phyloP scores from a whole-genome alignment of 2,797 vertebrate genomes.

The Rhodeus uyekii region DNA sequence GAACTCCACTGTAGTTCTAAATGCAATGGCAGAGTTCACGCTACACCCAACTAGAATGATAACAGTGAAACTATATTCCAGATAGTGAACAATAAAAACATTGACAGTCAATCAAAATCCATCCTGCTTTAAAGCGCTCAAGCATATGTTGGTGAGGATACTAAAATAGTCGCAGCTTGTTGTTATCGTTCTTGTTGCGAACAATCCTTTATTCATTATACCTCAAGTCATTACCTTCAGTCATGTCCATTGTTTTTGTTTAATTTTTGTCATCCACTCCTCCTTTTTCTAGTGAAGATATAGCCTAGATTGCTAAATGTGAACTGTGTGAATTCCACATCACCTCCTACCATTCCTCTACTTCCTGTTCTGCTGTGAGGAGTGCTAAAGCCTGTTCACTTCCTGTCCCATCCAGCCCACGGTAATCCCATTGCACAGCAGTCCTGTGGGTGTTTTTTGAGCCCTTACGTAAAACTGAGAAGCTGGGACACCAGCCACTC shows the following conservation, averaged over 20 bases:
- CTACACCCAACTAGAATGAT: background rate
- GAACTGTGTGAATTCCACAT: conserved; percentile 7
- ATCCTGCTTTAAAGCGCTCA: background rate
- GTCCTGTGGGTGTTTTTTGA: conserved; percentile 22
- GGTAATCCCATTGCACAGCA: conserved; percentile 33
- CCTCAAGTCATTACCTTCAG: background rate
- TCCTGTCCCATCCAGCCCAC: conserved; percentile 40
- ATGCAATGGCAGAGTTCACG: background rate
- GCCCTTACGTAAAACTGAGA: conserved; percentile 41
- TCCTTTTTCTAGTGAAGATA: background rate
- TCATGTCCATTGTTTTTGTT: background rate
- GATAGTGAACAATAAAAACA: background rate
- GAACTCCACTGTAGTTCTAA: too few species aligned
- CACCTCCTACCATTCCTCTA: conserved; percentile 15
- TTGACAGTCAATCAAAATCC: background rate
- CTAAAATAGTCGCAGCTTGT: background rate
- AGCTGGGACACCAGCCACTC: conserved; percentile 24
- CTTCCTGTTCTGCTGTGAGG: conserved; percentile 29
- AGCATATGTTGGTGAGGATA: background rate
- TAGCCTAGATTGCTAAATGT: background rate
- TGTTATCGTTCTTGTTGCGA: background rate
- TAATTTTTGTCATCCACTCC: background rate
- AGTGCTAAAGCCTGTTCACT: conserved; percentile 45
- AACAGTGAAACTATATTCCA: background rate
- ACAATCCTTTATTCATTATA: background rate